Percentiles rank a stretch among this genome's conserved stretches.
Conservation (phyloP, 2,113 vertebrate genomes). For the Cynocephalus volans region DNA sequence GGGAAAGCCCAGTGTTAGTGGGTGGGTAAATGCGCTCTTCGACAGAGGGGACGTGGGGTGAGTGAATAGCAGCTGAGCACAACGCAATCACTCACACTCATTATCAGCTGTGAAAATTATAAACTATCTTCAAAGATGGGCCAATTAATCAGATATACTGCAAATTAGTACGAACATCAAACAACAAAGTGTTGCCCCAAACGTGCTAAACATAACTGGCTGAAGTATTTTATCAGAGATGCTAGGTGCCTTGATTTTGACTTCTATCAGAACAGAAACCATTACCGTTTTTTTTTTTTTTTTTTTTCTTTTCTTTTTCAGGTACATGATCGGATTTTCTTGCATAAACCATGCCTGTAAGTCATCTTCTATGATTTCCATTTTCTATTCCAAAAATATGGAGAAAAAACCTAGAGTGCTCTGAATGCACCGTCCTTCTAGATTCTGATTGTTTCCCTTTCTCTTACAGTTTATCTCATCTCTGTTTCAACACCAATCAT, state of each 20-base stretch:
- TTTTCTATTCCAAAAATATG: neutral
- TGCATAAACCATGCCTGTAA: neutral
- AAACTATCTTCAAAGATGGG: constrained; percentile 63
- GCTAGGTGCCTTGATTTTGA: neutral
- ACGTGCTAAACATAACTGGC: constrained; percentile 30
- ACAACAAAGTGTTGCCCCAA: constrained; percentile 55
- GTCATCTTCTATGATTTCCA: neutral
- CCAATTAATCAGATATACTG: constrained; percentile 44
- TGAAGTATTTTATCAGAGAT: constrained; percentile 30
- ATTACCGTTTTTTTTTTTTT: neutral
- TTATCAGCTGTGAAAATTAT: constrained; percentile 68
- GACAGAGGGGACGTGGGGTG: neutral
- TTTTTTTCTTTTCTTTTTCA: neutral
- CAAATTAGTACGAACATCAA: constrained; percentile 64
- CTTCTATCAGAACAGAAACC: neutral
- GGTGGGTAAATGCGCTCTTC: neutral
- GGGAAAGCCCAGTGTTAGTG: neutral
- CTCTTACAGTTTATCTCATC: neutral
- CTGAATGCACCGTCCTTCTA: neutral
- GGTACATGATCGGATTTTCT: neutral
- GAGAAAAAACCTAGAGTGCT: neutral
- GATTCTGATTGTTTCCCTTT: neutral
- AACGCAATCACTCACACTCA: constrained; percentile 2
- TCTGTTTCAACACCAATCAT: neutral
- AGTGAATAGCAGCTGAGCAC: neutral